Evolutionary conservation across 1,140 invertebrate genomes (phyloP), one percentile per base, ranked within the genome.

Genomic region (Venturia canescens): DNA sequence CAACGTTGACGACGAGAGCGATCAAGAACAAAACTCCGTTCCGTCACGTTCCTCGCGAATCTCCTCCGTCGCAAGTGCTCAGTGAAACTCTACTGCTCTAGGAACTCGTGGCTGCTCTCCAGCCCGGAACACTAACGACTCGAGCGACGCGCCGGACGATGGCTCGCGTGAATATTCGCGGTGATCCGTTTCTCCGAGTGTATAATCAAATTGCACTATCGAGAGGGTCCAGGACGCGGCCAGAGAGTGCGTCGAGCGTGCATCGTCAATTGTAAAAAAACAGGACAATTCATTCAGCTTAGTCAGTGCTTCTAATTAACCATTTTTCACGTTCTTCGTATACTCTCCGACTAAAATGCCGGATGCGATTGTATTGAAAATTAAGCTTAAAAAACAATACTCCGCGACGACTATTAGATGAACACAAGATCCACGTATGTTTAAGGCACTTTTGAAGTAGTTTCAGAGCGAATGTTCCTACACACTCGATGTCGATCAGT

Each of bases 61-160:
- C 6, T 83, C 84, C 21, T 88, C 85, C 29, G 82, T 86, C 77
- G 78, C 79, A 67, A 87, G 86, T 78, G 85, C 86, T 79, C 82
- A 87, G 78, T 87, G 84, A 86, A 69, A 26, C 13, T 26, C 9
- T 29, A 1, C 11, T n/a, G 21, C 18, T 6, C 18, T n/a, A 21
- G 53, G n/a, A 23, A 57, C 5, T 2, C 18, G 2, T n/a, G 1
- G n/a, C 18, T 18, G 2, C 18, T 18, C 18, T 57, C n/a, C 18
- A 57, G 21, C 53, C 13, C 1, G 13, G 11, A n/a, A 1, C 3
- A 57, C n/a, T 18, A 44, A 3, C 5, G 13, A 44, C 7, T 44
- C 38, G 11, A n/a, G n/a, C 13, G 38, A 44, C 13, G 38, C 7
- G 13, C 38, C 38, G 38, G 38, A 1, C 7, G 13, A 44, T 44